Conservation (phyloP, 2,797 vertebrate genomes). For the Premnoplex brunnescens region DNA sequence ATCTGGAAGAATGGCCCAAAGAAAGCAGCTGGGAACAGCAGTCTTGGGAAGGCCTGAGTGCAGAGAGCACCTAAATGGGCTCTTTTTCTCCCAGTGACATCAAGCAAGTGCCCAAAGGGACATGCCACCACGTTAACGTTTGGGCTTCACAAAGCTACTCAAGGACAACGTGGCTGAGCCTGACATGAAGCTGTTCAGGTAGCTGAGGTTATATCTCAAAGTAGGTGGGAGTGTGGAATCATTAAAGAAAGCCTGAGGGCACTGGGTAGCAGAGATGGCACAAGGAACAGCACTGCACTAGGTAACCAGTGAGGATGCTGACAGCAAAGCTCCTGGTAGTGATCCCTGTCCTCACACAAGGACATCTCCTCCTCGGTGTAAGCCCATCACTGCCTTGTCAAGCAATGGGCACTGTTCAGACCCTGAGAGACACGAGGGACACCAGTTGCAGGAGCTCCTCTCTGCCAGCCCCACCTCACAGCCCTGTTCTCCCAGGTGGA, state of each 20-base stretch:
- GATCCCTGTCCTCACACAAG: not conserved
- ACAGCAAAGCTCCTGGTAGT: not conserved
- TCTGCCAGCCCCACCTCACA: not conserved
- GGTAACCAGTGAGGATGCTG: not conserved
- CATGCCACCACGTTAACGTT: rapidly evolving
- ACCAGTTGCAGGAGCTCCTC: not conserved
- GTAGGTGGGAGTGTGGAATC: not conserved
- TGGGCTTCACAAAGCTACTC: not conserved
- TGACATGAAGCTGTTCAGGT: not conserved
- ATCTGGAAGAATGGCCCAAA: not conserved
- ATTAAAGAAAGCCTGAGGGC: not conserved
- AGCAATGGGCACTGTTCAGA: not conserved
- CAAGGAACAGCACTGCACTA: not conserved
- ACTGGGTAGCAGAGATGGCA: not conserved
- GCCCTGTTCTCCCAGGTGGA: not conserved
- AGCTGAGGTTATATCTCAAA: not conserved
- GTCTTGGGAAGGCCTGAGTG: not conserved
- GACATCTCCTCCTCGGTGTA: not conserved
- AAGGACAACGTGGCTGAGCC: not conserved
- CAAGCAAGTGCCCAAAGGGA: not conserved
- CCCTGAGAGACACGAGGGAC: not conserved
- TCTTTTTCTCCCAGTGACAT: not conserved
- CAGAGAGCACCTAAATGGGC: not conserved
- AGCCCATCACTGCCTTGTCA: not conserved
- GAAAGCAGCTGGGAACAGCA: not conserved